Evolutionary conservation across 2,888 invertebrate species (phyloP).

Genomic region (Sphinx pinastri): DNA sequence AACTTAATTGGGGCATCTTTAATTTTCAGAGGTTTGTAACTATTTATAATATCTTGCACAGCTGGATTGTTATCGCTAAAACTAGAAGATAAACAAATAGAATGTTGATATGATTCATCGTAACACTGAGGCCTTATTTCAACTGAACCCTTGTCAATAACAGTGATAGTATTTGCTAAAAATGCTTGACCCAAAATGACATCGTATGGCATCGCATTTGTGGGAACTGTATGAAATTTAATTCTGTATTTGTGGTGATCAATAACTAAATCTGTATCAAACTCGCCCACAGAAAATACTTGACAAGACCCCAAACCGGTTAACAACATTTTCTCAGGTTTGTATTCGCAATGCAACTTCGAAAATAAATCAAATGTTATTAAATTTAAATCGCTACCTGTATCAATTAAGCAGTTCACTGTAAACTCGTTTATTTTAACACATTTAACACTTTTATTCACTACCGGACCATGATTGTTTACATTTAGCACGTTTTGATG

Average conservation of each 20-base stretch:
- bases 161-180: conserved; percentile 22
- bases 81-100: conserved; percentile 17
- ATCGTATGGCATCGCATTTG: conserved; percentile 30
- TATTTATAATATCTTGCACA: conserved; percentile 11
- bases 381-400: no score
- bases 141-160: conserved; percentile 29
- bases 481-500: no score
- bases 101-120: conserved; percentile 19
- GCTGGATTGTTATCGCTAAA: neutral
- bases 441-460: no score
- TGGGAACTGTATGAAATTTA: conserved; percentile 3
- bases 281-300: neutral
- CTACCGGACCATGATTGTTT: no score
- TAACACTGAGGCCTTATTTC: conserved; percentile 9
- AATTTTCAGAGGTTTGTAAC: conserved; percentile 26
- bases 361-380: no score
- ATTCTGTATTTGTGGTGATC: neutral
- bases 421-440: no score
- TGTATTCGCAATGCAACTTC: no score
- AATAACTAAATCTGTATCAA: neutral
- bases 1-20: conserved; percentile 31
- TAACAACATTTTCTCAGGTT: neutral
- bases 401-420: no score
- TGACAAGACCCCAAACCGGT: neutral
- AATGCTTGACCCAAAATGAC: conserved; percentile 34